Conservation (phyloP, 2,113 vertebrate genomes). For the Calidris pugnax region DNA sequence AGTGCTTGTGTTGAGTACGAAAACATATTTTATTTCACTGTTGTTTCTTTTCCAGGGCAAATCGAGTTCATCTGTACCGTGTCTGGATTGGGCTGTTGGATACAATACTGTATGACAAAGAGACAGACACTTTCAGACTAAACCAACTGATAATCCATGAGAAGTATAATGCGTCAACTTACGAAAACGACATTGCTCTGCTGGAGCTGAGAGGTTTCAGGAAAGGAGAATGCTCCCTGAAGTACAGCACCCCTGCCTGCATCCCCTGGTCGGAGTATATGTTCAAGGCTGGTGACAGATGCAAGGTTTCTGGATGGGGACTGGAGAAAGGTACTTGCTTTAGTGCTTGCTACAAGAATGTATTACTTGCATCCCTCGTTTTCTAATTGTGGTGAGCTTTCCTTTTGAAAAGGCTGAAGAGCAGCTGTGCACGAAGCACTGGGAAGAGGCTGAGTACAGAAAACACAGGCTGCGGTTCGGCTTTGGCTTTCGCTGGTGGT, state of each 20-base stretch:
- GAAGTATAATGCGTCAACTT: conserved; percentile 74
- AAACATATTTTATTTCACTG: not conserved
- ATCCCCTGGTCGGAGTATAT: conserved; percentile 87
- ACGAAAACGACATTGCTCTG: conserved; percentile 93
- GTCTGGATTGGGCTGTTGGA: conserved; percentile 84
- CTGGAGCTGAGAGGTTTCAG: conserved; percentile 72
- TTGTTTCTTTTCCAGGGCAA: conserved; percentile 60
- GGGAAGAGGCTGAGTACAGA: not conserved
- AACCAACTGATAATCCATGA: conserved; percentile 82
- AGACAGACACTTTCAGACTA: conserved; percentile 58
- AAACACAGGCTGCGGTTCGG: not conserved
- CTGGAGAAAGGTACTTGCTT: conserved; percentile 78
- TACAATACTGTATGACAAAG: not conserved
- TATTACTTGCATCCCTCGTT: not conserved
- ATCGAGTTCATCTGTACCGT: conserved; percentile 63
- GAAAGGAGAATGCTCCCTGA: conserved; percentile 47
- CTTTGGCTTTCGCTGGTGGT: not conserved
- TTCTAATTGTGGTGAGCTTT: not conserved
- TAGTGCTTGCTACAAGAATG: not conserved
- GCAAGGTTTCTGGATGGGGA: conserved; percentile 93
- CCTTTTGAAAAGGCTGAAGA: not conserved
- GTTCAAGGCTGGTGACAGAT: conserved; percentile 81
- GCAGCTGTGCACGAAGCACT: not conserved
- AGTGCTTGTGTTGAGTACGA: not conserved
- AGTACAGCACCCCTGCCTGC: conserved; percentile 77